Evolutionary conservation across 1,140 invertebrate genomes (phyloP).

Genomic region (Manduca sexta): DNA sequence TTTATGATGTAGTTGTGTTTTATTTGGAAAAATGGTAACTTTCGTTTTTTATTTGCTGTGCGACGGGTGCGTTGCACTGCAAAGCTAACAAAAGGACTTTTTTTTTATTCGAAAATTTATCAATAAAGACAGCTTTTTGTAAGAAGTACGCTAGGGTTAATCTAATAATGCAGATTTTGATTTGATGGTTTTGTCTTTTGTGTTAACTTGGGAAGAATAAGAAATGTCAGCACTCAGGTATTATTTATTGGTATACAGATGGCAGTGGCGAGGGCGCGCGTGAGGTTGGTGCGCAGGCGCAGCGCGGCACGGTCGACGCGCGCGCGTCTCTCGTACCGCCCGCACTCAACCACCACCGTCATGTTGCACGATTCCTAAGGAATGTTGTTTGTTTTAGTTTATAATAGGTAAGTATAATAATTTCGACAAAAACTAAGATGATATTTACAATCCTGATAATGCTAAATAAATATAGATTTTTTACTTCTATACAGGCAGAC

Average conservation of each 20-base stretch:
- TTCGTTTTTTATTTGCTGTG: too few species aligned
- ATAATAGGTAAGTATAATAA: too few species aligned
- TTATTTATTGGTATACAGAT: slow-evolving; percentile 45
- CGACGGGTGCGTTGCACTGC: too few species aligned
- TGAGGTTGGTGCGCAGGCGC: slow-evolving; percentile 34
- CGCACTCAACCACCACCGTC: slow-evolving; percentile 53
- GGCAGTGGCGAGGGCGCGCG: slow-evolving; percentile 29
- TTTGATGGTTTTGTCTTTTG: background rate
- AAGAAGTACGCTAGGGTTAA: too few species aligned
- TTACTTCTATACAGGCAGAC: background rate
- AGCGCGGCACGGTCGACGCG: slow-evolving; percentile 47
- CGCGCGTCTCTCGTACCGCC: slow-evolving; percentile 34
- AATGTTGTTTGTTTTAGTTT: too few species aligned
- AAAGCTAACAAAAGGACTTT: too few species aligned
- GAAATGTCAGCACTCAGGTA: slow-evolving; percentile 19
- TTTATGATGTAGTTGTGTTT: too few species aligned
- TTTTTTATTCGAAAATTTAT: too few species aligned
- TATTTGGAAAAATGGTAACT: too few species aligned
- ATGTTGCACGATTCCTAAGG: slow-evolving; percentile 59
- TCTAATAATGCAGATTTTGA: too few species aligned
- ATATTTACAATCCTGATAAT: background rate
- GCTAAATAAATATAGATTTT: background rate
- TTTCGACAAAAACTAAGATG: background rate
- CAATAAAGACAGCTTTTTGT: too few species aligned
- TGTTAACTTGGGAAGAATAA: background rate